Evolutionary conservation across 2,113 vertebrate species (phyloP), one percentile per base, ranked within the genome.

Genomic region (Lynx canadensis): DNA sequence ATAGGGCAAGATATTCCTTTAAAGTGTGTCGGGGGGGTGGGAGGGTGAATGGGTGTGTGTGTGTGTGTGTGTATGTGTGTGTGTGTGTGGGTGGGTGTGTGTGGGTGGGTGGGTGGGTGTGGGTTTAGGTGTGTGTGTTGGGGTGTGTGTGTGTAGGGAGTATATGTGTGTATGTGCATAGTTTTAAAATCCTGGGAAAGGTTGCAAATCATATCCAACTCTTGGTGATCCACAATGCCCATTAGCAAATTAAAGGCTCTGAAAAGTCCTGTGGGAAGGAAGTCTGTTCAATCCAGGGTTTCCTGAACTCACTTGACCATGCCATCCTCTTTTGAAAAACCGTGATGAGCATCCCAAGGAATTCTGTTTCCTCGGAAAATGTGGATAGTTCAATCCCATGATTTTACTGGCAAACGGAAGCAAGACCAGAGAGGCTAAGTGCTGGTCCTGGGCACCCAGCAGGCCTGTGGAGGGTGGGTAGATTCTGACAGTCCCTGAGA

Each of bases 401-500:
- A 60, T 19, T 89, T 60, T 45, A 25, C 4, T 48, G 21, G 33
- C 8, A 89, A 19, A 74, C 15, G 3, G 69, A 73, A 92, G 21
- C 65, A 79, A 92, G 36, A 38, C 7, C 25, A 73, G n/a, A 74
- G 57, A 73, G 12, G 12, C 11, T 14, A 2, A 81, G 52, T 36
- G n/a, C 23, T 52, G 38, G 11, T 52, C 60, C 45, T 19, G 33
- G 48, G 38, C 71, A 65, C 8, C 45, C 19, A 71, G 45, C 33
- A 29, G 31, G 1, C 3, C 25, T 10, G 7, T 36, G 8, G 71
- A 36, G 19, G 14, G 0, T 4, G 15, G n/a, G 7, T 2, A 18
- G 10, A 3, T 73, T 25, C 4, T n/a, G 76, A 21, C 36, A 88
- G 50, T 29, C 48, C 27, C 21, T 41, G 15, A 11, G 45, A 21